A percentile compares a stretch with the other conserved stretches of the same genome.
Evolutionary conservation across 2,888 invertebrate species (phyloP).

Genomic region (Spatulosminthurus flaviceps): DNA sequence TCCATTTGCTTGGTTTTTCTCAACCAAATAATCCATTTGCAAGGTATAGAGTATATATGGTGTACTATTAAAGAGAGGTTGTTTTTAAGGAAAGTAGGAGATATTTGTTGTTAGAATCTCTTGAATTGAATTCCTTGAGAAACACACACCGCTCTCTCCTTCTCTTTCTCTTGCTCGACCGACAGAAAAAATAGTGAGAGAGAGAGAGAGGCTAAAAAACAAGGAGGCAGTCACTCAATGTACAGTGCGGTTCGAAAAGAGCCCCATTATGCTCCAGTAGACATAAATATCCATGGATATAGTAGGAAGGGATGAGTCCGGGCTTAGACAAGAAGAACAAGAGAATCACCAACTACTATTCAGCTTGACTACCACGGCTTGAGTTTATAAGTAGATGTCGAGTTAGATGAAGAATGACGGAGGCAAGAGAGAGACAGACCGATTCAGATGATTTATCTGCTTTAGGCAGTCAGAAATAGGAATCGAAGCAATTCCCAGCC

Average conservation of each 20-base stretch:
- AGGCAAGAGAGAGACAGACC: conserved; percentile 46
- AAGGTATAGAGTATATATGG: not conserved
- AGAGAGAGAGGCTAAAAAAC: conserved; percentile 4
- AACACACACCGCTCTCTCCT: conserved; percentile 2
- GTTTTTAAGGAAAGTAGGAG: conserved; percentile 5
- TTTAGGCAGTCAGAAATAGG: conserved; percentile 42
- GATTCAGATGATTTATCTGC: conserved; percentile 47
- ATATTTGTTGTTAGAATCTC: conserved; percentile 37
- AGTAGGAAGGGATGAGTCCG: conserved; percentile 23
- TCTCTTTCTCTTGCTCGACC: too few relatives aligned
- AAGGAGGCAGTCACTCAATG: conserved; percentile 12
- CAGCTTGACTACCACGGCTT: conserved; percentile 18
- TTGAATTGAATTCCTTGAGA: conserved; percentile 33
- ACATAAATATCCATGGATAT: conserved; percentile 39
- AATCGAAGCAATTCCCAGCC: conserved; percentile 45
- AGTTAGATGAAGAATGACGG: conserved; percentile 48
- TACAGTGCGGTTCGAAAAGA: conserved; percentile 19
- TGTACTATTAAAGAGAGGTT: not conserved
- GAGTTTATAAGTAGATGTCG: conserved; percentile 41
- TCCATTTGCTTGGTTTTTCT: conserved; percentile 33
- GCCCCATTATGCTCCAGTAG: conserved; percentile 36
- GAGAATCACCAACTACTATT: conserved; percentile 11
- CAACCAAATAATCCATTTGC: conserved; percentile 35
- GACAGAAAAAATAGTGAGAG: too few relatives aligned
- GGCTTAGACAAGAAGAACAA: conserved; percentile 5